Base-by-base conservation (phyloP, 2,113 vertebrate species). In the Oenanthe melanoleuca region DNA sequence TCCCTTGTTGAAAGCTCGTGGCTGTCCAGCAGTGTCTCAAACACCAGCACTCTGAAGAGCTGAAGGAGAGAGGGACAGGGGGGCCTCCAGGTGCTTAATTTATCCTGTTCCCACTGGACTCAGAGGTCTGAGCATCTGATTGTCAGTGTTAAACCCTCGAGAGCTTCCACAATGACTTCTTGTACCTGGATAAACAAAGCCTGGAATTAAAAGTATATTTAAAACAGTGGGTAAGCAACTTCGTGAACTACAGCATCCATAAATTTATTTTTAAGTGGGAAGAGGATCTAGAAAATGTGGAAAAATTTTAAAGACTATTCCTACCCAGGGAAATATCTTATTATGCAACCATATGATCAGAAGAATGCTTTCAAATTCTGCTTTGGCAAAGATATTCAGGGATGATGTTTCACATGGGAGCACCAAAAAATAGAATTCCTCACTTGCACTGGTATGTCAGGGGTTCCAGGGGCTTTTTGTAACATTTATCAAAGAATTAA, bases 1-100 rank as follows among this genome's bases (percentile, higher is more conserved):
- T 28, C 5, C 11, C 4, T 9, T 8, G 24, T 0, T 15, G 38
- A 66, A 85, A 61, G 3, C 7, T 57, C 3, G 0, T 57, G 23
- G 1, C 8, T 57, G 8, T 20, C 66, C 25, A 55, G 33, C 4
- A 29, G 18, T 15, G 8, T 60, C 42, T 70, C 23, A 66, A 82
- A 61, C 5, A 25, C 8, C 7, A 42, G 2, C 23, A 22, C 28
- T 52, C 37, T 29, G 18, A 65, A 49, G 5, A 80, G 14, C 7
- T 73, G 23, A 72, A 40, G 34, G 15, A 69, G 34, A 52, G 8
- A 49, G 16, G 18, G 34, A 14, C 37, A 53, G 16, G 8, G 24
- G 16, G 16, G 4, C 2, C n/a, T 87, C 34, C 4, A 1, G 5
- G n/a, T 53, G 22, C 6, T 66, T 63, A 21, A 31, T 9, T 25